Base-by-base conservation (phyloP, 2,113 vertebrate genomes). In the Pardalotus punctatus region DNA sequence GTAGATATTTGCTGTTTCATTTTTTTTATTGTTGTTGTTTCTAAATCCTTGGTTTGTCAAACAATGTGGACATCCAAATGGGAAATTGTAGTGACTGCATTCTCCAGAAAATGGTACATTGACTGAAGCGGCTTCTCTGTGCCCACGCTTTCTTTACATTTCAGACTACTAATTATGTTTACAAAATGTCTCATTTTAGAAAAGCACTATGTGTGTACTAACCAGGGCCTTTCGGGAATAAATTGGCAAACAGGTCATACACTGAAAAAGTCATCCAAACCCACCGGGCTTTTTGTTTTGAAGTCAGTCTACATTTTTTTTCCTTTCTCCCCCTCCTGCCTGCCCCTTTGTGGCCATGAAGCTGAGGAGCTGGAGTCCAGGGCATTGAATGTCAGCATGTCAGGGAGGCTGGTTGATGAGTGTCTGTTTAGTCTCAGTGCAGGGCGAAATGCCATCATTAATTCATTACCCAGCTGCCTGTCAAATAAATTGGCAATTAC, bases 401-500 rank as follows among this genome's bases (percentile, higher is more conserved):
- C 98, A 97, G 97, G 96, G 97, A 98, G 98, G 98, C 98, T 97
- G 97, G 97, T 96, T 98, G 98, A 98, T 98, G 98, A 97, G 98
- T 98, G 98, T 98, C 98, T 98, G 98, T 99, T 99, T 98, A 99
- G 99, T 99, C 99, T 99, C 99, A 98, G 98, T 97, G 98, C 98
- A 98, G 98, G 99, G 98, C 98, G 98, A 99, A 99, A 99, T 99
- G 99, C 99, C 99, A 99, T 99, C 99, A 99, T 99, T 99, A 99
- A 99, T 99, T 99, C 99, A 99, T 99, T 99, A 99, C 98, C 98
- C 99, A 98, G 98, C 99, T 99, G 99, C 99, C 99, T 99, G 99
- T 99, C 99, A 99, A 99, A 99, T 99, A 99, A 99, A 99, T 99
- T 99, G 99, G 98, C 99, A 99, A 99, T 99, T 99, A 99, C 97